A percentile compares a stretch with the other conserved stretches of the same genome.
These are phyloP conservation scores for Anadara kagoshimensis DNA, from an alignment of 1,140 invertebrate genomes.

Conservation along the genomic window DNA sequence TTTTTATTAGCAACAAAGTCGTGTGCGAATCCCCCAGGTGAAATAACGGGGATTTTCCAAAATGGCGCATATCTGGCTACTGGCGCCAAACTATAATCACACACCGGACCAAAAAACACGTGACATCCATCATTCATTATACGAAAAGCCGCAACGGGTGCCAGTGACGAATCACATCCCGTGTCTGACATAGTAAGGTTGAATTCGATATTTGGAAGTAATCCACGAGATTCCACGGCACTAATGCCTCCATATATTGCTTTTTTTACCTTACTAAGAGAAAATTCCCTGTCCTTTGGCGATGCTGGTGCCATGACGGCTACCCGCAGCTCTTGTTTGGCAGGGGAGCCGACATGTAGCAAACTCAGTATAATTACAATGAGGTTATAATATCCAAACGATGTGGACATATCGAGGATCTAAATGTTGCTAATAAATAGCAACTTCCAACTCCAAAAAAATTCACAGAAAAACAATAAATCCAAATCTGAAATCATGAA, in stretches of 20 bases:
- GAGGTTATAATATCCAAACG: too few relatives aligned
- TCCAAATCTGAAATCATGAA: too few relatives aligned
- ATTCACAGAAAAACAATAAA: too few relatives aligned
- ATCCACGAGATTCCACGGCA: constrained; percentile 23
- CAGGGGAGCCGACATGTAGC: background rate
- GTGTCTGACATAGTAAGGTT: constrained; percentile 63
- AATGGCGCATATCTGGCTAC: constrained; percentile 89
- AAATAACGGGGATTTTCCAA: constrained; percentile 92
- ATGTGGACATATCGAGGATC: too few relatives aligned
- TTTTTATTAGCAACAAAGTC: constrained; percentile 77
- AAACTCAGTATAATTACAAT: background rate
- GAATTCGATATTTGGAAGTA: constrained; percentile 41
- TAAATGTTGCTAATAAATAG: too few relatives aligned
- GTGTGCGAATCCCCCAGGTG: constrained; percentile 87
- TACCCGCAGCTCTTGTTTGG: background rate
- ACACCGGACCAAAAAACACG: constrained; percentile 91
- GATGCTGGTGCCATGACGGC: constrained; percentile 18
- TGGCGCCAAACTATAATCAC: constrained; percentile 93
- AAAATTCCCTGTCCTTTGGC: constrained; percentile 20
- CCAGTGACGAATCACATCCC: constrained; percentile 67
- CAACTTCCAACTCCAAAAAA: too few relatives aligned
- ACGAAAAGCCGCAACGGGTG: constrained; percentile 68
- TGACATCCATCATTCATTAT: constrained; percentile 57
- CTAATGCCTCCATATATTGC: constrained; percentile 58
- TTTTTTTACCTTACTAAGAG: constrained; percentile 35